Evolutionary conservation across 2,113 vertebrate genomes (phyloP).

Genomic region (Lontra canadensis): DNA sequence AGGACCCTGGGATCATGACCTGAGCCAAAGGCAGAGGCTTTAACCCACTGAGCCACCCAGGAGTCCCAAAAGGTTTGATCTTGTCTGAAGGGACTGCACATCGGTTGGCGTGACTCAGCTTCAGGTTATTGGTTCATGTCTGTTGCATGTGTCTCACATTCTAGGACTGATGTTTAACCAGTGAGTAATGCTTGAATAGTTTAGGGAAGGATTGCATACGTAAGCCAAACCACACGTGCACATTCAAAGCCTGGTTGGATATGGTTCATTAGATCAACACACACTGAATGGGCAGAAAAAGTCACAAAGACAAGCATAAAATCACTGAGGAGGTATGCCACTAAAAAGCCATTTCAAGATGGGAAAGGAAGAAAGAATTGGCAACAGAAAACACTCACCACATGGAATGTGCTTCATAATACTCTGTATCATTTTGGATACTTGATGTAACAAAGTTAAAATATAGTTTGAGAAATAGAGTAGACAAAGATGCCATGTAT

Average conservation of each 20-base stretch:
- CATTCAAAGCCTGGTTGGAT: background rate
- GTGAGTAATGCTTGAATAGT: background rate
- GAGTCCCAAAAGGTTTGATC: too few species aligned
- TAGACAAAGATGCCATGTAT: background rate
- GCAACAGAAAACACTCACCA: background rate
- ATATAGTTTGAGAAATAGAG: background rate
- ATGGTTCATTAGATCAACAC: background rate
- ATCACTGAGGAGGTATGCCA: background rate
- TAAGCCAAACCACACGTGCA: background rate
- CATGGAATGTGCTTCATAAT: background rate
- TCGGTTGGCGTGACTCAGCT: background rate
- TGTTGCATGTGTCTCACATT: background rate
- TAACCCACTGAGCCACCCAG: too few species aligned
- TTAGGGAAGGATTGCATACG: background rate
- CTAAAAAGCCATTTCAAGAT: background rate
- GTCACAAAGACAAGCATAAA: background rate
- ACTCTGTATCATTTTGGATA: constrained; percentile 15
- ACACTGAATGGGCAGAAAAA: background rate
- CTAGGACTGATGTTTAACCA: background rate
- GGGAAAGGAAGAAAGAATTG: background rate
- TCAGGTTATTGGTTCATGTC: background rate
- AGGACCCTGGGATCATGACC: too few species aligned
- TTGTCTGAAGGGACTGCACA: background rate
- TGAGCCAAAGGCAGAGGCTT: too few species aligned
- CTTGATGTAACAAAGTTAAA: background rate